Evolutionary conservation across 2,797 vertebrate species (phyloP), one percentile per base, ranked within the genome.

Genomic region (Betta splendens): DNA sequence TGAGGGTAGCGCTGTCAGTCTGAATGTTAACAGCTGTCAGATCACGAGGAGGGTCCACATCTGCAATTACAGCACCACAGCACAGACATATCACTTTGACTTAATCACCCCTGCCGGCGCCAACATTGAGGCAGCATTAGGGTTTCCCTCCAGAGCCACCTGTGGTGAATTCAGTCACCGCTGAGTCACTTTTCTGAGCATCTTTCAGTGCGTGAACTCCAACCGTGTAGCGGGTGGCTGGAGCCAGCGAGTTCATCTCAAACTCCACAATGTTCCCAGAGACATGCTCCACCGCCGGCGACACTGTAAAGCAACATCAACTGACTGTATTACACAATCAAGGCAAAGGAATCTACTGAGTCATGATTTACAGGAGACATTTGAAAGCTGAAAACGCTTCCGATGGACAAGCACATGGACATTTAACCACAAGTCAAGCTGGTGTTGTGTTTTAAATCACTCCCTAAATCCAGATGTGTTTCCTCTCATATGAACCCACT

Each of bases 221-320:
- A 33, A 96, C 93, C 0, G 77, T 89, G 68, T 99, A 98, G 39
- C 83, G 85, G 0, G 95, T 95, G 46, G 89, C 93, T 0, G 97
- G 96, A 37, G 69, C 81, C 21, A 99, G 92, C 1, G 87, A 89
- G 45, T 74, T 74, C 83, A 98, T 92, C 69, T 94, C 89, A 0
- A 93, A 94, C 77, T 98, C 95, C 58, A 92, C 93, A 0, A 86
- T 94, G 89, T 96, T 96, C 43, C 95, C 96, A 0, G 95, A 94
- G 5, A 99, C 93, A 0, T 81, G 87, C 80, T 93, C 90, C 2
- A 89, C 92, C 35, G 93, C 79, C n/a, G 90, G 89, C 32, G 92
- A 69, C 49, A 81, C 97, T 99, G 77, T 5, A 49, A 15, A 5
- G 12, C 9, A 25, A 9, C 15, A 11, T 29, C 49, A 21, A 44